A percentile compares a stretch with the other conserved stretches of the same genome.
These are phyloP conservation scores for Cephonodes hylas DNA, from an alignment of 2,888 invertebrate species.

Conservation along the genomic window DNA sequence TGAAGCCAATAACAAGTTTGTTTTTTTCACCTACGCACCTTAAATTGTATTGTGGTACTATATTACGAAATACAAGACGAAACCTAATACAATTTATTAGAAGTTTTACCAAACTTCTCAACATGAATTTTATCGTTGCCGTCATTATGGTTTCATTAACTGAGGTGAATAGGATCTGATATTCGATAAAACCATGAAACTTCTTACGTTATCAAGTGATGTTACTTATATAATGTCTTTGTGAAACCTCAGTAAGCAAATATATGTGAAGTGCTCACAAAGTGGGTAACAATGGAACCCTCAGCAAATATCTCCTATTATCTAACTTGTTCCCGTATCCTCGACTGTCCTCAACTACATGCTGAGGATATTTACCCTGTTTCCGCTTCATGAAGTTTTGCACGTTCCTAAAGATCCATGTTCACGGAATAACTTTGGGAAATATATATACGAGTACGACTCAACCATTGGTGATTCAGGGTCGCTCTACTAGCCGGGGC, in stretches of 20 bases:
- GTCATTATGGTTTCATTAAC: neutral
- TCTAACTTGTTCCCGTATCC: constrained; percentile 40
- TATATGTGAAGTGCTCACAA: constrained; percentile 45
- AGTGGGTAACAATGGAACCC: constrained; percentile 47
- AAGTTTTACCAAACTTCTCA: neutral
- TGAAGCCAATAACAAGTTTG: neutral
- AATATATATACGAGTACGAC: neutral
- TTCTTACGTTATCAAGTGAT: neutral
- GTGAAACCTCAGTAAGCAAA: constrained; percentile 44
- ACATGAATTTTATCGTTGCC: neutral
- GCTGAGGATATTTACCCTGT: constrained; percentile 35
- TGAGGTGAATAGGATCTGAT: neutral
- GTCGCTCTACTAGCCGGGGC: neutral
- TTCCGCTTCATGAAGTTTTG: constrained; percentile 23
- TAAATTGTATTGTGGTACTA: neutral
- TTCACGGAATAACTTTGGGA: neutral
- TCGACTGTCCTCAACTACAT: constrained; percentile 24
- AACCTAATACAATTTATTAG: neutral
- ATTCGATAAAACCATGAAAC: neutral
- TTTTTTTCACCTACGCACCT: neutral
- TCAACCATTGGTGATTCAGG: neutral
- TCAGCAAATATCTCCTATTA: constrained; percentile 57
- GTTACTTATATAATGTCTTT: constrained; percentile 25
- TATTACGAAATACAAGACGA: neutral
- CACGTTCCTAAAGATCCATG: neutral